Conservation (phyloP, 2,797 vertebrate genomes). For the Gymnopithys bicolor region DNA sequence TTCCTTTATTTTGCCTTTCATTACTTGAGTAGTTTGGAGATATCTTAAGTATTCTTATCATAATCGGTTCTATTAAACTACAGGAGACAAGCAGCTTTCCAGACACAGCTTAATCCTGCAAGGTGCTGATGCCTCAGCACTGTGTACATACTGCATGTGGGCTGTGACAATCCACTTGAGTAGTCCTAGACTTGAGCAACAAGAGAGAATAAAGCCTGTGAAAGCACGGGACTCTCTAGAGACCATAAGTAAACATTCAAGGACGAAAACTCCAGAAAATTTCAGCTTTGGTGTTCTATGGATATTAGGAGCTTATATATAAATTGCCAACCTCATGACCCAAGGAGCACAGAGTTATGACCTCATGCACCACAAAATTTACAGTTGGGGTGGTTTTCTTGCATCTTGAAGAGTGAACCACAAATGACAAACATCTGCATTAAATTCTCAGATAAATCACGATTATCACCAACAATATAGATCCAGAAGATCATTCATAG, state of each 20-base stretch:
- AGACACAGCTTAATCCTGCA: not conserved
- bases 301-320: not conserved
- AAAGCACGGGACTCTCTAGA: not conserved
- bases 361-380: not conserved
- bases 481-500: not conserved
- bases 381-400: not conserved
- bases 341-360: not conserved
- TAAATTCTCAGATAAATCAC: not conserved
- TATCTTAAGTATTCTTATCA: not conserved
- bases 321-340: not conserved
- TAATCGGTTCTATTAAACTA: not conserved
- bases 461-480: not conserved
- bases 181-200: not conserved
- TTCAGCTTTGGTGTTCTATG: not conserved
- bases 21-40: not conserved
- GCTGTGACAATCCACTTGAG: not conserved
- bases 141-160: not conserved
- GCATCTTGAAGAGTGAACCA: not conserved
- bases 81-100: not conserved
- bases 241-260: not conserved
- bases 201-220: not conserved
- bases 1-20: not conserved
- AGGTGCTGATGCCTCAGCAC: not conserved
- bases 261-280: not conserved
- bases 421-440: not conserved